These are phyloP conservation scores for Scaptomyza hsui DNA, from an alignment of 1,140 invertebrate genomes.

Conservation along the genomic window DNA sequence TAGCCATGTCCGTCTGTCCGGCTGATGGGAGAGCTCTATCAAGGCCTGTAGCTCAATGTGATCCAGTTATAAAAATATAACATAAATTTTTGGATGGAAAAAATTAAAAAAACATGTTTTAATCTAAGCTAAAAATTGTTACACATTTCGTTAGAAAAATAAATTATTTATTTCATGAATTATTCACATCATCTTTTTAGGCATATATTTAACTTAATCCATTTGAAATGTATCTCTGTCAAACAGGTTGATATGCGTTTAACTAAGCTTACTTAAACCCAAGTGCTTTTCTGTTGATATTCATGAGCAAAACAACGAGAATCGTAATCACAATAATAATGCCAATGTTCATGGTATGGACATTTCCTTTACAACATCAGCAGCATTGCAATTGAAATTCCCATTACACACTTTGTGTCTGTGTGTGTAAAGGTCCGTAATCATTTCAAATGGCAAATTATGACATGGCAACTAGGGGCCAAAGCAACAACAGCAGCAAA, in stretches of 20 bases:
- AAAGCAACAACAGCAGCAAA: slow-evolving; percentile 34
- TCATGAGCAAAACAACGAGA: slow-evolving; percentile 31
- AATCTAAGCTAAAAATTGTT: too few relatives aligned
- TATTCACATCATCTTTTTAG: slow-evolving; percentile 1
- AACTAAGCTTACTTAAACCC: neutral
- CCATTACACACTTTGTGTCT: slow-evolving; percentile 37
- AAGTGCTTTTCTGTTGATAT: slow-evolving; percentile 6
- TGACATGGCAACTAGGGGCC: slow-evolving; percentile 52
- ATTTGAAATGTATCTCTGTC: neutral
- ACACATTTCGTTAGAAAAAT: too few relatives aligned
- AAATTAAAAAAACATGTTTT: too few relatives aligned
- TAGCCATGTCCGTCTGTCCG: too few relatives aligned
- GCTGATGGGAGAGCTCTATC: too few relatives aligned
- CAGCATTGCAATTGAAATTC: slow-evolving; percentile 34
- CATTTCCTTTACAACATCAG: slow-evolving; percentile 41
- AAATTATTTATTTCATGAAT: neutral
- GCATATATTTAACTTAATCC: slow-evolving; percentile 1
- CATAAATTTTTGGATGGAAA: too few relatives aligned
- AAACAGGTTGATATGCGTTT: neutral
- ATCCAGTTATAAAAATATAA: too few relatives aligned
- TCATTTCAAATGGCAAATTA: slow-evolving; percentile 81
- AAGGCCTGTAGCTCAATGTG: too few relatives aligned
- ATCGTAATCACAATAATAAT: slow-evolving; percentile 28
- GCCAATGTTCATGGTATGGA: slow-evolving; percentile 31
- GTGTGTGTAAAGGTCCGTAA: slow-evolving; percentile 46